Conservation (phyloP, 2,113 vertebrate species). For the Amazona vittata region DNA sequence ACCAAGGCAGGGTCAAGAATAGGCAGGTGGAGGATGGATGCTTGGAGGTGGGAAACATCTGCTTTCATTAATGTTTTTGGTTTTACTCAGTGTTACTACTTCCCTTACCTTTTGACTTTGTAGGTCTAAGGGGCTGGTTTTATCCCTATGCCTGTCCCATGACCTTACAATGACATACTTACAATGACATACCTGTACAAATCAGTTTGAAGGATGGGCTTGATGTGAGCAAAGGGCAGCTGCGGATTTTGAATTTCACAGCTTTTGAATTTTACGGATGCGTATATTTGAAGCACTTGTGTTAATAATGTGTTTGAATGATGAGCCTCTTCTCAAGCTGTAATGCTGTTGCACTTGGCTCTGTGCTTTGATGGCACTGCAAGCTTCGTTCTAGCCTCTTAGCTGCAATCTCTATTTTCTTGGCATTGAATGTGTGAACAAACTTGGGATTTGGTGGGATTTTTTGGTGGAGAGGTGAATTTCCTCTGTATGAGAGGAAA, state of each 20-base stretch:
- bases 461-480: not conserved
- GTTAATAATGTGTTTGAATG: not conserved
- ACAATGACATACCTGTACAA: accelerated
- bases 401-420: not conserved
- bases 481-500: not conserved
- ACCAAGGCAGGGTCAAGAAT: accelerated
- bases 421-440: not conserved
- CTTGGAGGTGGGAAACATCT: not conserved
- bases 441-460: not conserved
- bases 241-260: not conserved
- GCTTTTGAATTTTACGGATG: not conserved
- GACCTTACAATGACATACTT: not conserved
- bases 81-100: accelerated
- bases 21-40: not conserved
- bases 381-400: not conserved
- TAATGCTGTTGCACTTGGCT: not conserved
- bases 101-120: not conserved
- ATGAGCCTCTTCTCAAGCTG: not conserved
- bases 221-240: not conserved
- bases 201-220: not conserved
- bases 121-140: not conserved
- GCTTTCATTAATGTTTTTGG: not conserved
- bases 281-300: accelerated
- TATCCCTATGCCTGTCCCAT: not conserved
- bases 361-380: not conserved